These are phyloP conservation scores for Cyphomyrmex costatus DNA, from an alignment of 1,140 invertebrate genomes.

Conservation along the genomic window DNA sequence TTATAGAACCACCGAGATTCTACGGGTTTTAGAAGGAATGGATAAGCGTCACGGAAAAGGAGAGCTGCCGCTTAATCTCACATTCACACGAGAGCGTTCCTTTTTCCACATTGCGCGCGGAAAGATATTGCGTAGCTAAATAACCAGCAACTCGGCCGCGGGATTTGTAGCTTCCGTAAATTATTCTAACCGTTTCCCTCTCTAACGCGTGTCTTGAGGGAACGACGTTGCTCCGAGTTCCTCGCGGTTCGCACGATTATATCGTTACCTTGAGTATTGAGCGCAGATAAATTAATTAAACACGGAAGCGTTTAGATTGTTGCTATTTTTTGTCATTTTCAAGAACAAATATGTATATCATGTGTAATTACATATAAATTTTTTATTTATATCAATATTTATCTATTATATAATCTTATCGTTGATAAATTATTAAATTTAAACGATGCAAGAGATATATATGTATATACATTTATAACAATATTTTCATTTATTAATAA, in stretches of 20 bases:
- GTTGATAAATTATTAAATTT: background rate
- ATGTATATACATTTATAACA: background rate
- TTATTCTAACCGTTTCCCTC: constrained; percentile 49
- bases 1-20: background rate
- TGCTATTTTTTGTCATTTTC: background rate
- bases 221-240: background rate
- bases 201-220: constrained; percentile 11
- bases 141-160: constrained; percentile 66
- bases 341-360: background rate
- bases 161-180: constrained; percentile 72
- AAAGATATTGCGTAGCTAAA: constrained; percentile 67
- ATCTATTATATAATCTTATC: background rate
- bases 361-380: background rate
- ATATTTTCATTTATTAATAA: background rate
- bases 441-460: background rate
- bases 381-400: background rate
- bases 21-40: constrained; percentile 5
- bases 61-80: constrained; percentile 72
- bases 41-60: constrained; percentile 25
- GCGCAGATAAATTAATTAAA: constrained; percentile 33
- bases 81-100: constrained; percentile 22
- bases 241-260: constrained; percentile 18
- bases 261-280: constrained; percentile 6
- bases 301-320: background rate
- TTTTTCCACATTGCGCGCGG: constrained; percentile 34